These are phyloP conservation scores for Patella depressa DNA, from an alignment of 2,888 invertebrate species.

Conservation along the genomic window DNA sequence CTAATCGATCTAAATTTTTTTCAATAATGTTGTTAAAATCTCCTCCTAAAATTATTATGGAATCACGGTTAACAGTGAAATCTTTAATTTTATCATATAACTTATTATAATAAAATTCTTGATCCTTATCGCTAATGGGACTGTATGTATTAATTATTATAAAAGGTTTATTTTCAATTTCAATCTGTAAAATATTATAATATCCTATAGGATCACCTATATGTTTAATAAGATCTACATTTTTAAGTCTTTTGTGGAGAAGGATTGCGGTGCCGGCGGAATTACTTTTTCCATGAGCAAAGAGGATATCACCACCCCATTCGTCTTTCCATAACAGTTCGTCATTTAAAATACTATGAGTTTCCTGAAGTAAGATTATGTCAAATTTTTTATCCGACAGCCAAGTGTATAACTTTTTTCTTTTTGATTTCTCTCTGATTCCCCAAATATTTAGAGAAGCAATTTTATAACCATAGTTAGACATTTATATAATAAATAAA, in stretches of 20 bases:
- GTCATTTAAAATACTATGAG: neutral
- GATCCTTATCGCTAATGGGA: neutral
- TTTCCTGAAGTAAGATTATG: neutral
- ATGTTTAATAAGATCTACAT: neutral
- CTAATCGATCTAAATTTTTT: neutral
- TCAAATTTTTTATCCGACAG: neutral
- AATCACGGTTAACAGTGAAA: neutral
- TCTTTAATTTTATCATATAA: neutral
- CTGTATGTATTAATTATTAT: conserved; percentile 2
- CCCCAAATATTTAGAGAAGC: too few species aligned
- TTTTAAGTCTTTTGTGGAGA: neutral
- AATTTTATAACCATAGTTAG: too few species aligned
- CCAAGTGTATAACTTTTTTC: neutral
- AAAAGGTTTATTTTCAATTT: neutral
- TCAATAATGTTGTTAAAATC: neutral
- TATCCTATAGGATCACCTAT: neutral
- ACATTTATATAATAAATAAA: too few species aligned
- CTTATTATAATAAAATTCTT: neutral
- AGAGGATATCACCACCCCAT: neutral
- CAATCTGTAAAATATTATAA: neutral
- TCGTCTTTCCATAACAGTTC: neutral
- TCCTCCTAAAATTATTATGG: neutral
- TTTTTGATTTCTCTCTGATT: conserved; percentile 5
- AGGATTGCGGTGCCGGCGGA: neutral
- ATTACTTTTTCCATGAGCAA: neutral